Evolutionary conservation across 1,140 invertebrate genomes (phyloP).

Genomic region (Drosophila kepulauana): DNA sequence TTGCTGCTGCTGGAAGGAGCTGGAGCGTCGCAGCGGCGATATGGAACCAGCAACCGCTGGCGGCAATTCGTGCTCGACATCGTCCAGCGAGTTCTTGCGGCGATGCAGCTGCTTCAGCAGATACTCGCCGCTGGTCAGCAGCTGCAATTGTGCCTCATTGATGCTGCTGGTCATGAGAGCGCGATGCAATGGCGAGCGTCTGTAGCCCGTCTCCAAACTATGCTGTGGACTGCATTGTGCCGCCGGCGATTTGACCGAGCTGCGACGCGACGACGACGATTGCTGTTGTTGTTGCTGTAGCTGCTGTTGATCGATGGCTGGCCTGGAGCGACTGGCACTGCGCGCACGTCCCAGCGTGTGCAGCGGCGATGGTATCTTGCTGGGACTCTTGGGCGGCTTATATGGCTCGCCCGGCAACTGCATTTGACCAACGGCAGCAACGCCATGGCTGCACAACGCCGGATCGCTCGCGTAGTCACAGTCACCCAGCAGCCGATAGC

Average conservation of each 20-base stretch:
- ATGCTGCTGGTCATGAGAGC: constrained; percentile 83
- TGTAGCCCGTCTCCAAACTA: constrained; percentile 72
- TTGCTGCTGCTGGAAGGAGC: constrained; percentile 72
- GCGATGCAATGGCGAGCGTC: constrained; percentile 71
- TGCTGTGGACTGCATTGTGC: constrained; percentile 78
- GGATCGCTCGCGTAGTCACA: constrained; percentile 83
- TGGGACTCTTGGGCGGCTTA: constrained; percentile 87
- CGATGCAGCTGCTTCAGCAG: constrained; percentile 82
- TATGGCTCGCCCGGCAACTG: constrained; percentile 57
- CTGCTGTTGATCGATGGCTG: constrained; percentile 81
- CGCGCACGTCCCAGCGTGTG: constrained; percentile 86
- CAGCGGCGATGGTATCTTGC: constrained; percentile 88
- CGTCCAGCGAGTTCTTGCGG: constrained; percentile 86
- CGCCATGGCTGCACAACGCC: constrained; percentile 69
- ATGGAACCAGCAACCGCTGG: constrained; percentile 46
- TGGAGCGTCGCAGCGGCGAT: constrained; percentile 80
- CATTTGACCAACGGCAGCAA: constrained; percentile 15
- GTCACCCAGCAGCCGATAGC: constrained; percentile 76
- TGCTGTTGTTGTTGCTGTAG: constrained; percentile 85
- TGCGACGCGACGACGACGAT: constrained; percentile 85
- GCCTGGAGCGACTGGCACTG: constrained; percentile 85
- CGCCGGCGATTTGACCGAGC: constrained; percentile 78
- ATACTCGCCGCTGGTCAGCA: constrained; percentile 80
- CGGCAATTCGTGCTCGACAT: constrained; percentile 63
- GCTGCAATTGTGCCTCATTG: constrained; percentile 78